Base-by-base conservation (phyloP, 2,797 vertebrate species). In the Remorina albescens region DNA sequence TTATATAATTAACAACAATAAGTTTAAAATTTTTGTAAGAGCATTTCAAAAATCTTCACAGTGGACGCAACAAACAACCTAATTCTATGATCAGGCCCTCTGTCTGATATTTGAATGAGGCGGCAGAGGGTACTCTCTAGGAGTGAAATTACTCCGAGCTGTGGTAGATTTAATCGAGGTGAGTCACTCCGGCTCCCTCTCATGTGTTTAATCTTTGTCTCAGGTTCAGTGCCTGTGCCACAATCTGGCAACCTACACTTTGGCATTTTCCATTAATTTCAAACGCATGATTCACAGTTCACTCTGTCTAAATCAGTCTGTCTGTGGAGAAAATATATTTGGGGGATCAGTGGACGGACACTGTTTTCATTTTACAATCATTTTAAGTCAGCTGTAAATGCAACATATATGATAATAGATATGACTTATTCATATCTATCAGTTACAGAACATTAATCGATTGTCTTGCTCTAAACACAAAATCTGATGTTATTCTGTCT, bases 161-260 rank as follows among this genome's bases (percentile, higher is more conserved):
- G 12, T 21, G 58, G 57, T 46, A 28, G 65, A 80, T 89, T 86
- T 84, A 89, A 90, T 88, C 78, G 77, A 78, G 80, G 71, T 76
- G 79, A 87, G 76, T 87, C 78, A 81, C 71, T 78, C 61, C 62
- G 63, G 69, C 65, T 30, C 36, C 67, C 44, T 70, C 81, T 68
- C 74, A 78, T 86, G 67, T 73, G 71, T 89, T 75, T 77, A 73
- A 87, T 91, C 76, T 83, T 66, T 84, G 77, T 81, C 74, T 84
- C 61, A 74, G 77, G 73, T 90, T 76, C 76, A 81, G 37, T 69
- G 57, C 50, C 42, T 64, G 30, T 66, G 68, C 56, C 30, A 58
- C 54, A 37, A 36, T 54, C 56, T 44, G 62, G 39, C 25, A 15
- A 61, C 55, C 66, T 10, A 37, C 71, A 51, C 71, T 76, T 64